Base-by-base conservation (phyloP, 2,797 vertebrate genomes). In the Apogon hyalosoma region DNA sequence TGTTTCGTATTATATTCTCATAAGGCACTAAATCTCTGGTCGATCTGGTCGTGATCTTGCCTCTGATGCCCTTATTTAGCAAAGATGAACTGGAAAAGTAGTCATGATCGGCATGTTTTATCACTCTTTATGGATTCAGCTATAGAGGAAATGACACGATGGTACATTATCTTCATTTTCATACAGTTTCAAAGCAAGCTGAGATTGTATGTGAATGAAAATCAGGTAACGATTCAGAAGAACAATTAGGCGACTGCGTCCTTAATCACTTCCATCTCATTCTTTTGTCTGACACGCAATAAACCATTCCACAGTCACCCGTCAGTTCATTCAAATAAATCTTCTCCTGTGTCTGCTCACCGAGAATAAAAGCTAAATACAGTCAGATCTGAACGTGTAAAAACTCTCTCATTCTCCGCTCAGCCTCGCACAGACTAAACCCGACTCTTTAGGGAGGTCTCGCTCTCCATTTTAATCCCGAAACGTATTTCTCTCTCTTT, bases 391-490 rank as follows among this genome's bases (percentile, higher is more conserved):
- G 1, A 21, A 43, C 39, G 63, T 58, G 71, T 58, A 45, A 53
- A 72, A 73, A 36, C 46, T 68, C 48, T 69, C 69, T 74, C 63
- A 33, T 66, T 74, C 64, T 68, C 41, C 18, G 48, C 73, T 77
- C 81, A 75, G 41, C 69, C 65, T 62, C 4, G 55, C 76, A 33
- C 45, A 14, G 55, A 63, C 75, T 81, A 79, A 84, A 81, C 72
- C 78, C 77, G 24, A 4, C 76, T 85, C 89, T 89, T 84, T 79
- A 71, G 86, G 85, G 87, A 89, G 85, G 80, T 85, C 81, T 85
- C 62, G 62, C 83, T 82, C 80, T 87, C 79, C 73, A 80, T 84
- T 89, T 87, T 89, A 87, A 89, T 88, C 88, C 87, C 47, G 49
- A 86, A 88, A 84, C 68, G 80, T 85, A 84, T 91, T 90, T 86